Percentiles rank a stretch among this genome's conserved stretches.
These are phyloP conservation scores for Flexamia atlantica DNA, from an alignment of 2,888 invertebrate genomes.

Conservation along the genomic window DNA sequence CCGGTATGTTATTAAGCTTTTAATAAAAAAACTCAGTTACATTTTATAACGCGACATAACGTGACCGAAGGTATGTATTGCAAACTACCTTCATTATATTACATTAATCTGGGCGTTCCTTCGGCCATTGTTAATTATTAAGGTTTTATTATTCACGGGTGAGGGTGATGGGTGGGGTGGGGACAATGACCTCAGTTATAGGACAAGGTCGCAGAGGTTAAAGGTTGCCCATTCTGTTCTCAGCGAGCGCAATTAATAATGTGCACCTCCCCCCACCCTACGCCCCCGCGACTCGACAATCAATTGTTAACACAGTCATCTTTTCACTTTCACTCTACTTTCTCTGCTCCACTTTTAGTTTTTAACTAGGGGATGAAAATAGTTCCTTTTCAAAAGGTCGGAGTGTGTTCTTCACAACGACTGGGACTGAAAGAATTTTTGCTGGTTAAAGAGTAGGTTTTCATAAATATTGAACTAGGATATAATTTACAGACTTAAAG, in stretches of 20 bases:
- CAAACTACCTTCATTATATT: not conserved
- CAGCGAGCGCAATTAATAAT: slow-evolving; percentile 10
- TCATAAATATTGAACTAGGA: too few relatives aligned
- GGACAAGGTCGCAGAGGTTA: slow-evolving; percentile 48
- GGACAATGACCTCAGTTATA: slow-evolving; percentile 6
- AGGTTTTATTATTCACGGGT: not conserved
- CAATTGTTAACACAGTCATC: slow-evolving; percentile 45
- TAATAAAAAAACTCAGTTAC: slow-evolving; percentile 2
- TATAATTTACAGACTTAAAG: too few relatives aligned
- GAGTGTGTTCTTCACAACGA: too few relatives aligned
- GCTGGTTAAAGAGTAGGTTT: too few relatives aligned
- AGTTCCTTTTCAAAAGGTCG: not conserved
- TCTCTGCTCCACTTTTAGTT: slow-evolving; percentile 37
- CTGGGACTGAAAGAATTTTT: too few relatives aligned
- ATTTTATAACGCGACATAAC: slow-evolving; percentile 7
- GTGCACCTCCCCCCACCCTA: slow-evolving; percentile 8
- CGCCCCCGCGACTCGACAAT: not conserved
- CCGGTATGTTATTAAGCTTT: not conserved
- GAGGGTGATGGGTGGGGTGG: not conserved
- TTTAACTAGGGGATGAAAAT: slow-evolving; percentile 23
- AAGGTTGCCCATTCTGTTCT: slow-evolving; percentile 12
- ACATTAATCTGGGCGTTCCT: not conserved
- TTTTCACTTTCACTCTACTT: slow-evolving; percentile 45
- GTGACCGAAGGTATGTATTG: not conserved
- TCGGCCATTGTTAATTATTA: not conserved